These are phyloP conservation scores for Sardinella longiceps DNA, from an alignment of 2,797 vertebrate genomes.

Conservation along the genomic window DNA sequence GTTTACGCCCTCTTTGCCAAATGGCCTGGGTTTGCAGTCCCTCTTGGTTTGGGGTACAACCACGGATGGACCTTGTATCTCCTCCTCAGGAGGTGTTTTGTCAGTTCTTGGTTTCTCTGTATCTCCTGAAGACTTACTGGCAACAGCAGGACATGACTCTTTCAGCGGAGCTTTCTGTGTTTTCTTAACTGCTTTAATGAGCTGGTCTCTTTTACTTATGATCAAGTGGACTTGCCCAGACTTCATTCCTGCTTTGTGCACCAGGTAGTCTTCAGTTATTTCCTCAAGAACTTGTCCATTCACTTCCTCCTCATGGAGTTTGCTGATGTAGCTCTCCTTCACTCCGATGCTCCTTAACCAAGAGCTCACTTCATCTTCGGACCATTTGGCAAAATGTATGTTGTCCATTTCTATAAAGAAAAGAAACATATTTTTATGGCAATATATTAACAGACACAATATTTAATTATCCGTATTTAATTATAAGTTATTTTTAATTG, in stretches of 20 bases:
- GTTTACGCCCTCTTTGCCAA: slow-evolving; percentile 67
- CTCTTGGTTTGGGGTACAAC: slow-evolving; percentile 49
- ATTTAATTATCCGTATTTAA: too few species aligned
- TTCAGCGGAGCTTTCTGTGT: too few species aligned
- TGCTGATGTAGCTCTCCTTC: slow-evolving; percentile 52
- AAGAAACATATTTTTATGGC: too few species aligned
- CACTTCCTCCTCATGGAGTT: slow-evolving; percentile 75
- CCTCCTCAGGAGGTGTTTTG: neutral
- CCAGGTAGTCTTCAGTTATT: slow-evolving; percentile 72
- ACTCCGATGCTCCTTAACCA: neutral
- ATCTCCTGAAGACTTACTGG: too few species aligned
- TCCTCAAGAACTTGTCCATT: slow-evolving; percentile 68
- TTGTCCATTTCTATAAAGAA: too few species aligned
- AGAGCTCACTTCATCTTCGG: slow-evolving; percentile 71
- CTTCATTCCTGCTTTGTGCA: slow-evolving; percentile 72
- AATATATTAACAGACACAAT: too few species aligned
- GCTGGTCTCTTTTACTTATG: slow-evolving; percentile 72
- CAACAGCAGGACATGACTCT: too few species aligned
- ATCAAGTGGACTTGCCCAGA: slow-evolving; percentile 74
- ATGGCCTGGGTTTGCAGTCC: slow-evolving; percentile 74
- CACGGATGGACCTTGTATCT: neutral
- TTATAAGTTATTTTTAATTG: too few species aligned
- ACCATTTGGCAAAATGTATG: too few species aligned
- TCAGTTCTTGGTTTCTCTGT: too few species aligned
- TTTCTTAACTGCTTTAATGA: slow-evolving; percentile 55